phyloP scores from a whole-genome alignment of 2,113 vertebrate genomes.

The Malurus melanocephalus region DNA sequence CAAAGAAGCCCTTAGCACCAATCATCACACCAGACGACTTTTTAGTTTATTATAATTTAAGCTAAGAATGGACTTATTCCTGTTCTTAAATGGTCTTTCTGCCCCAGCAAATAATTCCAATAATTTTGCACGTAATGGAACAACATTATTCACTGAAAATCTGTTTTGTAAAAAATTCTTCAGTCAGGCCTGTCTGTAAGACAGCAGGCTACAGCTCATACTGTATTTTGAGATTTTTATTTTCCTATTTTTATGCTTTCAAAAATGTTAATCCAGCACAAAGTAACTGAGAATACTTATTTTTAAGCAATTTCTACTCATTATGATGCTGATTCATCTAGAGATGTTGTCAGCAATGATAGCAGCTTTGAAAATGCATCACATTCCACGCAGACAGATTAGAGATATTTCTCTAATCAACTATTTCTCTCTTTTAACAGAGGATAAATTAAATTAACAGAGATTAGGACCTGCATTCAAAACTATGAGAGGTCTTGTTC shows the following conservation, averaged over 20 bases:
- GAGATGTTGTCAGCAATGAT: neutral
- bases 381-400: neutral
- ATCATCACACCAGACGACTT: neutral
- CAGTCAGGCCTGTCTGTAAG: neutral
- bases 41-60: neutral
- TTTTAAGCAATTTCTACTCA: neutral
- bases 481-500: neutral
- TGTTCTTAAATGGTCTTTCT: neutral
- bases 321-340: neutral
- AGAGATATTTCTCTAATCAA: neutral
- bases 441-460: neutral
- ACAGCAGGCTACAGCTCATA: neutral
- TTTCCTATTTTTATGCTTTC: neutral
- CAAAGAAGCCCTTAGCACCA: neutral
- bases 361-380: neutral
- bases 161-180: neutral
- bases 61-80: neutral
- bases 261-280: neutral
- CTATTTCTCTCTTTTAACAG: neutral
- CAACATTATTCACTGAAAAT: neutral
- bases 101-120: neutral
- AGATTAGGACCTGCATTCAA: neutral
- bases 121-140: neutral
- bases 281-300: neutral
- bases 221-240: neutral